phyloP scores from a whole-genome alignment of 2,888 invertebrate genomes.

The Hypolimnas misippus region DNA sequence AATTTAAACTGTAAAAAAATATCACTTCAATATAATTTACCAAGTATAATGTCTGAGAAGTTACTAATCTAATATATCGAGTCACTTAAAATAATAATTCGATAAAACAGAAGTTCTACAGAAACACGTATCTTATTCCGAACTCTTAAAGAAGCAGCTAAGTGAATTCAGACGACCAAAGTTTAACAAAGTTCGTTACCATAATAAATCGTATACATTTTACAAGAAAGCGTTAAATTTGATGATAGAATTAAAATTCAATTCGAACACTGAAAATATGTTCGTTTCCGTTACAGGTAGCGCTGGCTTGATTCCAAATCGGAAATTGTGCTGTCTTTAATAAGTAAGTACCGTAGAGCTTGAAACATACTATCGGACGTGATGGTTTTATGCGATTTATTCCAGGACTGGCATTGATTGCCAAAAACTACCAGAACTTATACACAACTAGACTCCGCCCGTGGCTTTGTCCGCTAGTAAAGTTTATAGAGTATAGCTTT shows the following conservation, averaged over 20 bases:
- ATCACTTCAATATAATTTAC: too few relatives aligned
- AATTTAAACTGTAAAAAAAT: too few relatives aligned
- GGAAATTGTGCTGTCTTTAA: slow-evolving; percentile 44
- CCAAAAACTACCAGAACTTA: too few relatives aligned
- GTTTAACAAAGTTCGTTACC: slow-evolving; percentile 24
- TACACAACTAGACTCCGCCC: too few relatives aligned
- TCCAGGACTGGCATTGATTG: too few relatives aligned
- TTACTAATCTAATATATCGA: too few relatives aligned
- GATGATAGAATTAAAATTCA: slow-evolving; percentile 42
- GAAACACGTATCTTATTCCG: not conserved
- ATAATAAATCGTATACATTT: slow-evolving; percentile 28
- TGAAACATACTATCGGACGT: slow-evolving; percentile 18
- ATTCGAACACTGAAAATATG: slow-evolving; percentile 39
- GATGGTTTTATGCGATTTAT: not conserved
- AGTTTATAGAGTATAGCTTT: too few relatives aligned
- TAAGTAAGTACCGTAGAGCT: slow-evolving; percentile 44
- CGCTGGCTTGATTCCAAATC: slow-evolving; percentile 47
- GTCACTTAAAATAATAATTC: not conserved
- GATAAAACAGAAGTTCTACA: not conserved
- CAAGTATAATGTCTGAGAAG: too few relatives aligned
- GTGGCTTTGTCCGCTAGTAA: too few relatives aligned
- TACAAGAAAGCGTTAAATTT: slow-evolving; percentile 15
- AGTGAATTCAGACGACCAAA: slow-evolving; percentile 22
- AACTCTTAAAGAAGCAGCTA: slow-evolving; percentile 9
- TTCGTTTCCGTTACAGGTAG: slow-evolving; percentile 51